phyloP scores from a whole-genome alignment of 2,797 vertebrate genomes.

The Notamacropus eugenii region DNA sequence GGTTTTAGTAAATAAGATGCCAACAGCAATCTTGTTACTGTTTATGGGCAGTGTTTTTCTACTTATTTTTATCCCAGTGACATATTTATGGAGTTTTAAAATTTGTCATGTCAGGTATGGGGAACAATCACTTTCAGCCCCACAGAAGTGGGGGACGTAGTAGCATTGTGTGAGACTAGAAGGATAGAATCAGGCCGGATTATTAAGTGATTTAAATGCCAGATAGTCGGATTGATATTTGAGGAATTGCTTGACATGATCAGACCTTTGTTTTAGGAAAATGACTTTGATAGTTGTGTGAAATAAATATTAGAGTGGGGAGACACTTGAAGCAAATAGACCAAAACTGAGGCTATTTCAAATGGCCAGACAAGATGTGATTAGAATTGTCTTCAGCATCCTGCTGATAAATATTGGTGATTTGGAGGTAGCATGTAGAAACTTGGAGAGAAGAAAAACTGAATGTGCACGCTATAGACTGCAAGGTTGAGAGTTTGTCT shows the following conservation, averaged over 20 bases:
- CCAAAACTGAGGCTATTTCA: not conserved
- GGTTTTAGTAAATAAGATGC: constrained; percentile 35
- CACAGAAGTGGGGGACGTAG: not conserved
- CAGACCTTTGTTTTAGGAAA: not conserved
- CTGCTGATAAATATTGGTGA: not conserved
- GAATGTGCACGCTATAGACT: not conserved
- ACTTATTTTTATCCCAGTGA: not conserved
- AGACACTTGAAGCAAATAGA: not conserved
- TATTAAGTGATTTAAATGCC: not conserved
- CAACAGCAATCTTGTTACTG: not conserved
- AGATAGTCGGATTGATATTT: not conserved
- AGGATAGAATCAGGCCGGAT: not conserved
- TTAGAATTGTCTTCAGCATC: not conserved
- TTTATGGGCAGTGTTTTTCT: constrained; percentile 3
- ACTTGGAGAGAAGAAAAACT: constrained; percentile 36
- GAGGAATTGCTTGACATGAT: not conserved
- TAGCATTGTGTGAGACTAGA: not conserved
- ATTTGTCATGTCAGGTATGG: not conserved
- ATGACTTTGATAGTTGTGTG: not conserved
- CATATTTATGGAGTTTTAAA: constrained; percentile 40
- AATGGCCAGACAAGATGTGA: not conserved
- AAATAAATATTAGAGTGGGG: not conserved
- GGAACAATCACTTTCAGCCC: not conserved
- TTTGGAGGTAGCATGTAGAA: constrained; percentile 50
- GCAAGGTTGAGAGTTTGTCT: not conserved